phyloP scores from a whole-genome alignment of 2,797 vertebrate species.

The Bradypodion pumilum region DNA sequence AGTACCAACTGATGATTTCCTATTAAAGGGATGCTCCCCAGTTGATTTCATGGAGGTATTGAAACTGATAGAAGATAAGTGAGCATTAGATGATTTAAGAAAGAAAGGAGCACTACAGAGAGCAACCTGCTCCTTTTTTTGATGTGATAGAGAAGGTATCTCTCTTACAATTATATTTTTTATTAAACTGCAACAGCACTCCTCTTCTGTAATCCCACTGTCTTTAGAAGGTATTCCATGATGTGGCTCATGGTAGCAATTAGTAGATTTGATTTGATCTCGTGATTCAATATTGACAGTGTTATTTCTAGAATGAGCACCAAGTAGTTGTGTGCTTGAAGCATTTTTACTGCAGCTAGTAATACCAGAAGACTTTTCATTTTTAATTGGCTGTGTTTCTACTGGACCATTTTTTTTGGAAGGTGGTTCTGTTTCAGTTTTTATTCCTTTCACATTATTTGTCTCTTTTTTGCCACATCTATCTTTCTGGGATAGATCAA shows the following conservation, averaged over 20 bases:
- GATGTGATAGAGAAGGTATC: conserved; percentile 22
- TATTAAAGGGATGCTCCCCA: conserved; percentile 31
- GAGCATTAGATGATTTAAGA: conserved; percentile 22
- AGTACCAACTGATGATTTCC: neutral
- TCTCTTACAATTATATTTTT: conserved; percentile 49
- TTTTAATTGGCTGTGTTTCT: conserved; percentile 28
- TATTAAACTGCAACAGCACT: conserved; percentile 45
- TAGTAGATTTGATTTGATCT: conserved; percentile 42
- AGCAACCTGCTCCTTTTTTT: conserved; percentile 20
- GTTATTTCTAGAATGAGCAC: conserved; percentile 43
- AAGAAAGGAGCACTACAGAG: neutral
- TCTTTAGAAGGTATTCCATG: conserved; percentile 50
- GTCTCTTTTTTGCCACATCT: conserved; percentile 38
- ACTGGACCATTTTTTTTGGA: conserved; percentile 2
- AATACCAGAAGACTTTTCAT: conserved; percentile 48
- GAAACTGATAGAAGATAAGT: conserved; percentile 7
- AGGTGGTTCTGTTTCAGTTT: conserved; percentile 12
- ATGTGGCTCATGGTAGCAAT: conserved; percentile 40
- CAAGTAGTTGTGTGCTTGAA: conserved; percentile 44
- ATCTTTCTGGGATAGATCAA: conserved; percentile 57
- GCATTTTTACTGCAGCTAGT: conserved; percentile 44
- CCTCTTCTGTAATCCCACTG: conserved; percentile 34
- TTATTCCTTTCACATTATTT: neutral
- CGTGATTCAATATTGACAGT: conserved; percentile 31
- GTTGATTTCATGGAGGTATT: conserved; percentile 30